These are phyloP conservation scores for Holotrichia oblita DNA, from an alignment of 1,140 invertebrate genomes.

Conservation along the genomic window DNA sequence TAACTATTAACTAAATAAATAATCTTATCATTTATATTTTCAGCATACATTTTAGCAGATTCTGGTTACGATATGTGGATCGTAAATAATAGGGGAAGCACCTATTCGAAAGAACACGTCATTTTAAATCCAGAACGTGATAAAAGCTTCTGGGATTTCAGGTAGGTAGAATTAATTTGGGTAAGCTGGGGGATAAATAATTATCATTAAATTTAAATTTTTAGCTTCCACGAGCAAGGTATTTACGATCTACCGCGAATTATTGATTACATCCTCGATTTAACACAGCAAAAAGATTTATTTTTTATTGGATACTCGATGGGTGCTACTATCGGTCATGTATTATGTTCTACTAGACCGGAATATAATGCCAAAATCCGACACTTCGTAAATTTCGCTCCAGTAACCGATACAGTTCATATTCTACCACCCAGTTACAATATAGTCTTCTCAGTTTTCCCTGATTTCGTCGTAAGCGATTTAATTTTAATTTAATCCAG, in stretches of 20 bases:
- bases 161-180: slow-evolving; percentile 50
- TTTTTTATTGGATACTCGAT: slow-evolving; percentile 71
- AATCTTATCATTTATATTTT: no score
- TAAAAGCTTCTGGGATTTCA: slow-evolving; percentile 72
- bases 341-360: slow-evolving; percentile 62
- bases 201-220: background rate
- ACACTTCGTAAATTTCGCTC: slow-evolving; percentile 65
- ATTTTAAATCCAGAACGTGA: slow-evolving; percentile 61
- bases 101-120: slow-evolving; percentile 64
- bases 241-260: slow-evolving; percentile 68
- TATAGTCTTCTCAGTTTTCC: slow-evolving; percentile 44
- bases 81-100: slow-evolving; percentile 72
- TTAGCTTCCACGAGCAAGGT: slow-evolving; percentile 60
- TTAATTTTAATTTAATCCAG: background rate
- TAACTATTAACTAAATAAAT: no score
- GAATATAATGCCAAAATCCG: slow-evolving; percentile 67
- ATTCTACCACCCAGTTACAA: slow-evolving; percentile 45
- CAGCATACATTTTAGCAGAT: slow-evolving; percentile 73
- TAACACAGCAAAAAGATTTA: slow-evolving; percentile 63
- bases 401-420: slow-evolving; percentile 61
- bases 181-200: background rate
- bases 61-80: slow-evolving; percentile 81
- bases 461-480: background rate
- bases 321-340: slow-evolving; percentile 65
- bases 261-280: slow-evolving; percentile 66